A percentile compares a stretch with the other conserved stretches of the same genome.
These are phyloP conservation scores for Aphrophora alni DNA, from an alignment of 2,888 invertebrate genomes.

Conservation along the genomic window DNA sequence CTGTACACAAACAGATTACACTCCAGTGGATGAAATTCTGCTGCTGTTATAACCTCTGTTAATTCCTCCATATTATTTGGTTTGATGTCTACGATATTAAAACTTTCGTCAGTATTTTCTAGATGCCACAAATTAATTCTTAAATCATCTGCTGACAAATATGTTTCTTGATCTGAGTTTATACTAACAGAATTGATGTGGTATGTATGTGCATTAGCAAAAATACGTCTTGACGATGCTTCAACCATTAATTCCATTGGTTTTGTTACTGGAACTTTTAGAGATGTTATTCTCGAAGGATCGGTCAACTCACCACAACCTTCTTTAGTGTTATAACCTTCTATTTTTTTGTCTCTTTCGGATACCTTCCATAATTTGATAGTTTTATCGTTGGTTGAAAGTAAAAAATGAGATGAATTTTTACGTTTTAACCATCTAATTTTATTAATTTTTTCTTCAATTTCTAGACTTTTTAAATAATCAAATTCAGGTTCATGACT, in stretches of 20 bases:
- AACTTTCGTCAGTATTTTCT: conserved; percentile 99
- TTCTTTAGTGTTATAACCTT: conserved; percentile 96
- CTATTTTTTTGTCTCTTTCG: conserved; percentile 91
- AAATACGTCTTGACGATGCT: conserved; percentile 96
- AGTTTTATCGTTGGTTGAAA: conserved; percentile 92
- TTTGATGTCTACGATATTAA: conserved; percentile 99
- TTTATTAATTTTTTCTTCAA: conserved; percentile 99
- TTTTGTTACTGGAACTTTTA: conserved; percentile 91
- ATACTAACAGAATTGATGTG: conserved; percentile 99
- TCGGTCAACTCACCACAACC: conserved; percentile 87
- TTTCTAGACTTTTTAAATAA: conserved; percentile 99
- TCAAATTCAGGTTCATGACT: conserved; percentile 99
- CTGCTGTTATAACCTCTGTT: conserved; percentile 98
- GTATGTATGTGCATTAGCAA: conserved; percentile 99
- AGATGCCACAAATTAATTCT: conserved; percentile 99
- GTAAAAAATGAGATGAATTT: conserved; percentile 97
- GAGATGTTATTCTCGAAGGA: conserved; percentile 81
- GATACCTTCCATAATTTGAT: conserved; percentile 82
- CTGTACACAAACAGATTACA: conserved; percentile 99
- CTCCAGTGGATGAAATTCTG: conserved; percentile 98
- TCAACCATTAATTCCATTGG: conserved; percentile 99
- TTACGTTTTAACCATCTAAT: conserved; percentile 97
- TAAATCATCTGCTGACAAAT: conserved; percentile 98
- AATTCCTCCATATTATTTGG: conserved; percentile 99
- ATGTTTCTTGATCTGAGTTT: conserved; percentile 99